Conservation (phyloP, 2,888 invertebrate species). For the Ornithoptera alexandrae region DNA sequence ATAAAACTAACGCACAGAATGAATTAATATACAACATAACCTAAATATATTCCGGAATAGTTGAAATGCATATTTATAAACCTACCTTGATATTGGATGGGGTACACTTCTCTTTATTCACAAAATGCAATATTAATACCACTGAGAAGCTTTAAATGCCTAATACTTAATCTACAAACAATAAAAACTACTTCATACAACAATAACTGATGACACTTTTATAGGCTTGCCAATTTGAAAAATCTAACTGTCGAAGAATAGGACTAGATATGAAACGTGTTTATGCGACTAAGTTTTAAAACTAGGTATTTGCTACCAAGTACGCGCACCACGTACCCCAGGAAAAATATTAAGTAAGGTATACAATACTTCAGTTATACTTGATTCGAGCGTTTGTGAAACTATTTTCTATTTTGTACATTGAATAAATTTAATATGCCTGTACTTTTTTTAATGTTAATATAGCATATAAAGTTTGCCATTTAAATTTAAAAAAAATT, state of each 20-base stretch:
- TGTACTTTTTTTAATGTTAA: too few relatives aligned
- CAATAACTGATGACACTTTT: not conserved
- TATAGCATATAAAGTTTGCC: too few relatives aligned
- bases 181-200: not conserved
- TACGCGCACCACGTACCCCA: too few relatives aligned
- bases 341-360: too few relatives aligned
- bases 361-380: too few relatives aligned
- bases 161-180: not conserved
- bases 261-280: not conserved
- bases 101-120: not conserved
- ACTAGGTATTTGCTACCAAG: too few relatives aligned
- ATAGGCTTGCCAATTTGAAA: not conserved
- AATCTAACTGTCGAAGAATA: not conserved
- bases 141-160: not conserved
- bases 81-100: slow-evolving; percentile 1
- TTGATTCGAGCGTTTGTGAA: too few relatives aligned
- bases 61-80: not conserved
- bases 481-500: too few relatives aligned
- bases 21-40: not conserved
- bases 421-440: too few relatives aligned
- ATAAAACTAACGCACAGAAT: not conserved
- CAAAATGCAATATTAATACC: not conserved
- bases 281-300: not conserved
- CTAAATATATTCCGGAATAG: not conserved
- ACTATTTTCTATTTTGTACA: too few relatives aligned